These are phyloP conservation scores for Grantiella picta DNA, from an alignment of 2,113 vertebrate species.

Conservation along the genomic window DNA sequence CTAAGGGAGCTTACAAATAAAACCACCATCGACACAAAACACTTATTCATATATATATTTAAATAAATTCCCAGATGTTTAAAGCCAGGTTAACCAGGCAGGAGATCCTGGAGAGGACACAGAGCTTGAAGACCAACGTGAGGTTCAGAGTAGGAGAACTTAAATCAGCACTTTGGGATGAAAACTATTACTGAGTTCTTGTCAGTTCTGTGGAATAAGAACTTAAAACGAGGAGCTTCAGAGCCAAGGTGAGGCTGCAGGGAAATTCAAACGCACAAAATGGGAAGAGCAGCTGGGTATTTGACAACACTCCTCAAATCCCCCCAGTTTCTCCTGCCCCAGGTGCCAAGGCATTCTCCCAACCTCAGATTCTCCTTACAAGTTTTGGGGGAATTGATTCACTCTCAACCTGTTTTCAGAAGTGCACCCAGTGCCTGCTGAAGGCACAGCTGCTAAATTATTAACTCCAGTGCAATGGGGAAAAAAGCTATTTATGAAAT, in stretches of 20 bases:
- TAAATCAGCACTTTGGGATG: neutral
- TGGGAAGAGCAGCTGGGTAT: neutral
- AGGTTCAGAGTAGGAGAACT: neutral
- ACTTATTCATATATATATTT: fast-evolving
- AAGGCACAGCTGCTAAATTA: neutral
- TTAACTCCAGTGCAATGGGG: neutral
- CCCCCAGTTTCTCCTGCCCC: neutral
- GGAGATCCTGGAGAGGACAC: neutral
- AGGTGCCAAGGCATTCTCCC: neutral
- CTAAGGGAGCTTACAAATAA: neutral
- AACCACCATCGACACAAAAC: neutral
- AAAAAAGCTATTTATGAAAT: neutral
- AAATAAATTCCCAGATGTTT: neutral
- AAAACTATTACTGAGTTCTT: fast-evolving
- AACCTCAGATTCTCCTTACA: neutral
- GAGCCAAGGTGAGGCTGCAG: neutral
- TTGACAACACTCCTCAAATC: fast-evolving
- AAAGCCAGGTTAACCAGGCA: neutral
- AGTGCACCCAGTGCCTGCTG: neutral
- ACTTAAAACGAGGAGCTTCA: neutral
- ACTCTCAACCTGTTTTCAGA: neutral
- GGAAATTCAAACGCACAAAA: neutral
- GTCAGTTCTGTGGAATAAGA: neutral
- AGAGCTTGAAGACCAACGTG: neutral
- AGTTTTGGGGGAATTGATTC: neutral